Percentiles rank a stretch among this genome's conserved stretches.
Evolutionary conservation across 2,113 vertebrate genomes (phyloP).

Genomic region (Dermatemys mawii): DNA sequence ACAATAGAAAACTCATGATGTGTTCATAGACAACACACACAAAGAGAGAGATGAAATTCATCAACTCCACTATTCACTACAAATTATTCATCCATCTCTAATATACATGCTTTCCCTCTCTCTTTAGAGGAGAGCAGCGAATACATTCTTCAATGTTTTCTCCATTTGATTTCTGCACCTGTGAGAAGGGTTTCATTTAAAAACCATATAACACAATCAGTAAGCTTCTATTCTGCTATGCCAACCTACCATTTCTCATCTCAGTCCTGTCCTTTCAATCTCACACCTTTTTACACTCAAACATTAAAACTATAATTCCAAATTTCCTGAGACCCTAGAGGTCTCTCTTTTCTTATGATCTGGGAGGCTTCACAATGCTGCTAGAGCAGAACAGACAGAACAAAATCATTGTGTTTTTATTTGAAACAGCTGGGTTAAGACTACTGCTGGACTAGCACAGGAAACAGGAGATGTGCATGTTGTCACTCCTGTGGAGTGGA

Average conservation of each 20-base stretch:
- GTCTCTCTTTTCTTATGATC: fast-evolving
- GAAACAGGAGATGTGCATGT: too few species aligned
- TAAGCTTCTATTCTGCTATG: background rate
- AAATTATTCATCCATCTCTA: background rate
- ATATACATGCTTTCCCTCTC: background rate
- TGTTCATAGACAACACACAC: background rate
- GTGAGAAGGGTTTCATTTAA: background rate
- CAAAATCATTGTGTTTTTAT: slow-evolving; percentile 8
- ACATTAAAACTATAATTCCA: background rate
- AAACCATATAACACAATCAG: background rate
- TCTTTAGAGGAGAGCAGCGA: background rate
- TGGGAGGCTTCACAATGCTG: background rate
- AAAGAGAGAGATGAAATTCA: background rate
- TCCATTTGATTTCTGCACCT: slow-evolving; percentile 10
- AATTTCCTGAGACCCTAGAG: background rate
- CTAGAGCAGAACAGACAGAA: background rate
- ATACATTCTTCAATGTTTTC: background rate
- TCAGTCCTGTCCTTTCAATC: background rate
- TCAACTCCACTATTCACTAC: background rate
- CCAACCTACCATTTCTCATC: background rate
- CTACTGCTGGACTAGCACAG: too few species aligned
- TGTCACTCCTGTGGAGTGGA: too few species aligned
- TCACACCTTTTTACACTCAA: fast-evolving
- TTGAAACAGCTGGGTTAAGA: slow-evolving; percentile 12
- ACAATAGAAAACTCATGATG: background rate